phyloP scores from a whole-genome alignment of 30 jellyfish, hydroid and myxozoan genomes.

The Aurelia coerulea region DNA sequence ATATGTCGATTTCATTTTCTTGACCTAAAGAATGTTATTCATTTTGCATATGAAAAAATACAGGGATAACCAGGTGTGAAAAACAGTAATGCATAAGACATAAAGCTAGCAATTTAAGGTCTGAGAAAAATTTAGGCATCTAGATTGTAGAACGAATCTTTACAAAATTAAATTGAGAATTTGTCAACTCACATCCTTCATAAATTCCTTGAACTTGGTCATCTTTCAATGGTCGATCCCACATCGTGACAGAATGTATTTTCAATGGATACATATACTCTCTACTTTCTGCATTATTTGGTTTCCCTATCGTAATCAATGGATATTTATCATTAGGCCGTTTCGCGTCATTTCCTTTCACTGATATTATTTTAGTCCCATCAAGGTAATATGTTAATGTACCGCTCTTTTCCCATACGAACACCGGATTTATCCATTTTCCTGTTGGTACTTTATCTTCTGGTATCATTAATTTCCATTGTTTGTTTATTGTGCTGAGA shows the following conservation, averaged over 20 bases:
- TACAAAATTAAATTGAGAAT: no score
- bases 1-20: no score
- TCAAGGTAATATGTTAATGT: constrained; percentile 67
- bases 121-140: no score
- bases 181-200: constrained; percentile 47
- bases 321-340: constrained; percentile 86
- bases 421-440: constrained; percentile 79
- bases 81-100: no score
- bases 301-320: constrained; percentile 86
- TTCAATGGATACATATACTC: constrained; percentile 90
- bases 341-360: constrained; percentile 49
- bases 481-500: constrained; percentile 82
- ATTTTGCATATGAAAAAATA: no score
- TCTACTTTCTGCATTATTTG: constrained; percentile 88
- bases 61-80: no score
- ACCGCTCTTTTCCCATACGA: constrained; percentile 91
- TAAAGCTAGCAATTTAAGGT: no score
- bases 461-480: constrained; percentile 90
- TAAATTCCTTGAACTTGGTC: constrained; percentile 78
- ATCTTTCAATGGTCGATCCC: constrained; percentile 94
- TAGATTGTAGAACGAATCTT: no score
- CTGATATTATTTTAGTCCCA: constrained; percentile 69
- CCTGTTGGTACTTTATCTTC: constrained; percentile 60
- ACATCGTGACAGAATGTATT: constrained; percentile 81
- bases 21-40: no score